These are phyloP conservation scores for Catagonus wagneri DNA, from an alignment of 2,113 vertebrate genomes.

Conservation along the genomic window DNA sequence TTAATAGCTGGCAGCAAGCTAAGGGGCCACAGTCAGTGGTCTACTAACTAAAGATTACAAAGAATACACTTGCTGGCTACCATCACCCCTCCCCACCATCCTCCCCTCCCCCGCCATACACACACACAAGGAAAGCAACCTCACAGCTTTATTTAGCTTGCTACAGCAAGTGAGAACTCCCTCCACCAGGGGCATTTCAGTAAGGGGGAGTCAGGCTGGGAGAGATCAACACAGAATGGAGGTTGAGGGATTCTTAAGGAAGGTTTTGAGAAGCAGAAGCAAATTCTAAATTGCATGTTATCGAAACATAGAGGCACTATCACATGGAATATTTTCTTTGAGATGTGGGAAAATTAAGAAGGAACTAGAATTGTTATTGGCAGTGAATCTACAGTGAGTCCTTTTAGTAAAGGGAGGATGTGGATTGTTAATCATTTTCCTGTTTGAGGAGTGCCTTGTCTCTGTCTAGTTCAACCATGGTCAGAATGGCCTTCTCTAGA, in stretches of 20 bases:
- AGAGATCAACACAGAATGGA: not conserved
- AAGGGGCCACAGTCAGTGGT: not conserved
- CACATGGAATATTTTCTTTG: not conserved
- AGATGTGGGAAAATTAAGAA: not conserved
- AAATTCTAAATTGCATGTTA: not conserved
- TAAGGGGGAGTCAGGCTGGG: not conserved
- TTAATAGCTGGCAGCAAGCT: not conserved
- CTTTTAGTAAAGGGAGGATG: not conserved
- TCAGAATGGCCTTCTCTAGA: not conserved
- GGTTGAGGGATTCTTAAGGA: not conserved
- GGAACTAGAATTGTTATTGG: not conserved
- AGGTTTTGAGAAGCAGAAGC: not conserved
- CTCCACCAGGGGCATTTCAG: not conserved
- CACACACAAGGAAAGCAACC: not conserved
- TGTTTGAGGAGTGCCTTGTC: not conserved
- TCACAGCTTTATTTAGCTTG: not conserved
- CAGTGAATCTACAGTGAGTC: not conserved
- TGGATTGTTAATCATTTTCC: not conserved
- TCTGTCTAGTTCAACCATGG: not conserved
- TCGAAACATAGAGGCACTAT: not conserved
- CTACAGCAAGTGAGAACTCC: not conserved
- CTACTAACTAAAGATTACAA: not conserved
- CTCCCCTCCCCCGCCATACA: not conserved
- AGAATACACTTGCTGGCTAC: not conserved
- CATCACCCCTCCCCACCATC: fast-evolving